Evolutionary conservation across 2,888 invertebrate genomes (phyloP), one percentile per base, ranked within the genome.

Genomic region (Tridacna gigas): DNA sequence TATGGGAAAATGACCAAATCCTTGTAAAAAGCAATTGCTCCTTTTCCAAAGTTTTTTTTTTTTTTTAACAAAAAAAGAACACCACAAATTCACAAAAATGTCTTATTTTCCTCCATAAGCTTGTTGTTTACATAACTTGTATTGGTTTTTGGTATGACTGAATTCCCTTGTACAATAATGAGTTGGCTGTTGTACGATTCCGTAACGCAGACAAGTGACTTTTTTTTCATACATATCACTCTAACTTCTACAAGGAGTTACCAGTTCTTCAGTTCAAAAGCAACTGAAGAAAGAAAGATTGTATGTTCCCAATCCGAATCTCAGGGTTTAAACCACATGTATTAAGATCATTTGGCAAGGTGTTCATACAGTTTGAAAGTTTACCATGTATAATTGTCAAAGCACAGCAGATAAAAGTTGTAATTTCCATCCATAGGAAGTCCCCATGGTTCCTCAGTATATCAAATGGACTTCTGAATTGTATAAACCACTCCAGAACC

Each of bases 391-490:
- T 65, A 28, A 79, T 96, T 0, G 97, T 97, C 56, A 96, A 89
- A 0, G 96, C 69, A 15, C 96, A 97, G 11, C 97, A 96, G 11
- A 96, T 89, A 63, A 96, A 91, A 93, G 96, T 96, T 0, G 96
- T 95, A 11, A 95, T 93, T 92, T 97, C 97, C 12, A 88, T 89
- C 51, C 91, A 86, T 74, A 97, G 89, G 93, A 96, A 97, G 1
- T 96, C 96, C 25, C 97, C 96, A 94, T 97, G 96, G 22, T 96
- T 96, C 86, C 95, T 95, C 96, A 96, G 96, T 78, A 96, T 94
- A 73, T 96, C 95, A 28, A 94, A 90, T 5, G 96, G 94, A 89
- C 96, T 96, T 76, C 96, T 95, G 25, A 96, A 94, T 77, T 95
- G 94, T 9, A 97, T 95, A 80, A 97, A 95, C 97, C 97, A 97